Conservation (phyloP, 2,888 invertebrate species). For the Galerucella calmariensis region DNA sequence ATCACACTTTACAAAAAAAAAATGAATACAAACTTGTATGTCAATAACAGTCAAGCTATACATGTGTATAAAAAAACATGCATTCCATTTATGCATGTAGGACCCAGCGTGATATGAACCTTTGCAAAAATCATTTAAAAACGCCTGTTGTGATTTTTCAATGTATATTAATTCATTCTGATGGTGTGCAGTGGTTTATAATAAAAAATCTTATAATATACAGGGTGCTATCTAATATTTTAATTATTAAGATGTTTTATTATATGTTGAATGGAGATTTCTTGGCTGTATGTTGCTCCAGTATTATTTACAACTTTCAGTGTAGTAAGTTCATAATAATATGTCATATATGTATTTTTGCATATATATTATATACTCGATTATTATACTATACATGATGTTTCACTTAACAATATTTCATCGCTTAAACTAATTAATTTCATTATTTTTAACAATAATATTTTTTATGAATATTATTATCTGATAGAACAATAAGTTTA, state of each 20-base stretch:
- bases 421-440: not conserved
- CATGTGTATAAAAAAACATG: conserved; percentile 58
- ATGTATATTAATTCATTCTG: conserved; percentile 32
- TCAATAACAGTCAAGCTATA: conserved; percentile 59
- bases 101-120: conserved; percentile 50
- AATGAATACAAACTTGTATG: conserved; percentile 61
- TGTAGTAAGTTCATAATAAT: conserved; percentile 1
- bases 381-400: not conserved
- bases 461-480: not conserved
- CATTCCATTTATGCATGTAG: conserved; percentile 53
- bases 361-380: not conserved
- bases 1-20: conserved; percentile 44
- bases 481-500: too few species aligned
- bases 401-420: not conserved
- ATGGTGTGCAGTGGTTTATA: conserved; percentile 34
- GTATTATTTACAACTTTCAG: conserved; percentile 7
- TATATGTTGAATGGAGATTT: conserved; percentile 30
- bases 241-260: conserved; percentile 48
- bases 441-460: not conserved
- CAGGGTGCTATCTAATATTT: conserved; percentile 49
- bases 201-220: conserved; percentile 48
- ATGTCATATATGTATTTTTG: not conserved
- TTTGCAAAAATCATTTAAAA: conserved; percentile 41
- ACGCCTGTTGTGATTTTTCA: conserved; percentile 41
- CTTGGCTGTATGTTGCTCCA: conserved; percentile 21